Base-by-base conservation (phyloP, 1,140 invertebrate species). In the Achatina immaculata region DNA sequence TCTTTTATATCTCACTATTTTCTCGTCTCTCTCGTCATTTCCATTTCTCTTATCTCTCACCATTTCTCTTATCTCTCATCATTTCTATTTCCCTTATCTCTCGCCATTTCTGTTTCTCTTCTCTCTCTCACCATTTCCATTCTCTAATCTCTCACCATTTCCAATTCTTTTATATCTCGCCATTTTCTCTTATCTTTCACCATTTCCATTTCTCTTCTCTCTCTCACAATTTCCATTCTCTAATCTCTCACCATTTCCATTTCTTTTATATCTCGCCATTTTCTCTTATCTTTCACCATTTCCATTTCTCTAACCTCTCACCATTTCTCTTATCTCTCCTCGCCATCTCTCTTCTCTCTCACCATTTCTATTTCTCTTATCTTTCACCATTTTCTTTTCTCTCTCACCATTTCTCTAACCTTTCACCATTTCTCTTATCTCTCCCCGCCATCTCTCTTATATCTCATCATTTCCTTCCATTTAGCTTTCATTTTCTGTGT, bases 121-220 rank as follows among this genome's bases (percentile, higher is more conserved):
- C n/a, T n/a, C n/a, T n/a, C n/a, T n/a, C n/a, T n/a, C n/a, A n/a
- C n/a, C n/a, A n/a, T n/a, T n/a, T n/a, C n/a, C n/a, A n/a, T n/a
- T n/a, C n/a, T n/a, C n/a, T n/a, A n/a, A n/a, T n/a, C n/a, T n/a
- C n/a, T n/a, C n/a, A n/a, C 34, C 11, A 31, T 42, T 71, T 42
- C 42, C 7, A 24, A 36, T 71, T 19, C 34, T 71, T 21, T 71
- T 42, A 24, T 21, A 9, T 71, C 68, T 71, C 68, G 36, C 34
- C 36, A 36, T 71, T 42, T 71, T 34, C 36, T 40, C 40, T 42
- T 71, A 24, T 71, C 34, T 38, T 42, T 71, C 68, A 40, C 68
- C 42, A 21, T 71, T 34, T 34, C 68, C 42, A 21, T 38, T 42
- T 38, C 68, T 71, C n/a, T 38, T 34, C 24, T 45, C 43, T 19